Evolutionary conservation across 2,888 invertebrate genomes (phyloP), one percentile per base, ranked within the genome.

Genomic region (Noctua comes): DNA sequence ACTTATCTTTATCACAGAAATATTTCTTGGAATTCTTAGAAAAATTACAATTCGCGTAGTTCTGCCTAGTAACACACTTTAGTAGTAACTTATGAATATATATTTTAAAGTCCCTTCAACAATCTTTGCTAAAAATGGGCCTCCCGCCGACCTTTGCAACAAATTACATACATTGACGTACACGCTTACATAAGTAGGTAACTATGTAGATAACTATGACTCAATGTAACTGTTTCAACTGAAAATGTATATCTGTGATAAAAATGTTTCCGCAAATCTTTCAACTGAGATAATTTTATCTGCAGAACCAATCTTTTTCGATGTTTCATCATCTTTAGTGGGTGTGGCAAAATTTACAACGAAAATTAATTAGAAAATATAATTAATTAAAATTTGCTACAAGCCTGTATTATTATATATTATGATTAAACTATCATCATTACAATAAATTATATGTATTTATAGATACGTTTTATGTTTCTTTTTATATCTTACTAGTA

Each of bases 141-240:
- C 82, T 82, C 78, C 27, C 54, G 73, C 31, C 54, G 78, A 82
- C 78, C 84, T 85, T 73, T 68, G 68, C 46, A 64, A 65, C 43
- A 77, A 73, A 76, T 65, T 76, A 66, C 68, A 74, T 74, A 77
- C 68, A 76, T 70, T 73, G 74, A 81, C 85, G 73, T 81, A 68
- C 64, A 40, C 24, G 40, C n/a, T 75, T 73, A 75, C 73, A 77
- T 70, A 77, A 77, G 40, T 76, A 73, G 65, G 82, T 84, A 71
- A 76, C 54, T 77, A 46, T 80, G 73, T 78, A 74, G 82, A 73
- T 73, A 83, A 84, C 43, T 54, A 68, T 85, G 84, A 85, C 68
- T 84, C 84, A 84, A 76, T 74, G 36, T 59, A 31, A 68, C 48
- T 71, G 73, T 78, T 74, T 66, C 43, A 73, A 83, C 62, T 71